These are phyloP conservation scores for Bombus ignitus DNA, from an alignment of 1,140 invertebrate genomes.

Conservation along the genomic window DNA sequence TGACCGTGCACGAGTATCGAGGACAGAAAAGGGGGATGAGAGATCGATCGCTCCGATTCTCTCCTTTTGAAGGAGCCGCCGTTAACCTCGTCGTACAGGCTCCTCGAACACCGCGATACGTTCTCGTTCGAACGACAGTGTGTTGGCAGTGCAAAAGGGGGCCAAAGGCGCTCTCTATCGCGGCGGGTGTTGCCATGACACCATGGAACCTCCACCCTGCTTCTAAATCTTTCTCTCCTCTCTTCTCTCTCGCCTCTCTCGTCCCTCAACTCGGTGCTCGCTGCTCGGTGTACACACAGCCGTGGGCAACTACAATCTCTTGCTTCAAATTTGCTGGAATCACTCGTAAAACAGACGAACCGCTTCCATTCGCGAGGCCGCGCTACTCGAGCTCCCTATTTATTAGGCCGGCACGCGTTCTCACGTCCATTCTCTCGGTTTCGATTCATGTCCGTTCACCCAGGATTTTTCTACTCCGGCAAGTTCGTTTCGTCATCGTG, in stretches of 20 bases:
- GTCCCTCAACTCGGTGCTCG: neutral
- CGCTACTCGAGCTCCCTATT: neutral
- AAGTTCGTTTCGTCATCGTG: neutral
- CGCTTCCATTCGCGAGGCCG: neutral
- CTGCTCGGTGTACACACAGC: conserved; percentile 51
- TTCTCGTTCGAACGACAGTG: conserved; percentile 46
- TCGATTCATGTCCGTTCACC: neutral
- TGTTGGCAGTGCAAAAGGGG: conserved; percentile 67
- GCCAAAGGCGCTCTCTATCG: conserved; percentile 70
- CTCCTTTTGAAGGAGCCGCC: conserved; percentile 70
- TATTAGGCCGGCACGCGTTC: neutral
- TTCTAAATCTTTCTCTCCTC: conserved; percentile 72
- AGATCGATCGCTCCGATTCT: conserved; percentile 65
- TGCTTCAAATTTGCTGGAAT: conserved; percentile 51
- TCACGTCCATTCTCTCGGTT: neutral
- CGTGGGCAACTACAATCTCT: conserved; percentile 38
- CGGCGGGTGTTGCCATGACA: conserved; percentile 81
- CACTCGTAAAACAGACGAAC: conserved; percentile 48
- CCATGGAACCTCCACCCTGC: conserved; percentile 76
- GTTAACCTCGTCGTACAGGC: conserved; percentile 69
- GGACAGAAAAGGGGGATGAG: neutral
- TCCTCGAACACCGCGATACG: conserved; percentile 57
- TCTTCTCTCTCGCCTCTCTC: conserved; percentile 26
- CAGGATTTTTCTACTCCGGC: neutral
- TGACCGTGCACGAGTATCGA: conserved; percentile 30